phyloP scores from a whole-genome alignment of 1,140 invertebrate species.

The Hypothenemus hampei region DNA sequence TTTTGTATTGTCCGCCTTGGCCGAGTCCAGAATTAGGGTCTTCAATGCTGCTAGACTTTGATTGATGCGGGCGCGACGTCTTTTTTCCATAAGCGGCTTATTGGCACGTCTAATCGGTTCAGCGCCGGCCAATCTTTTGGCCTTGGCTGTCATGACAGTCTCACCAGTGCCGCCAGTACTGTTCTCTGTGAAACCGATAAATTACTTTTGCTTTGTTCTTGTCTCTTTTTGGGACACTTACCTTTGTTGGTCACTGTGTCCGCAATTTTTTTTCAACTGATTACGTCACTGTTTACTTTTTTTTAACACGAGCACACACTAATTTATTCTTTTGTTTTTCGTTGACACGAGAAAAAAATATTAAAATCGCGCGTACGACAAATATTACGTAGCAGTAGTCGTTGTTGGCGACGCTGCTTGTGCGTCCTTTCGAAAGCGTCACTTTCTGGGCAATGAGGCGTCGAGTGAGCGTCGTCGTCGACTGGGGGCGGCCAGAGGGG shows the following conservation, averaged over 20 bases:
- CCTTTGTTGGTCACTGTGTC: slow-evolving; percentile 11
- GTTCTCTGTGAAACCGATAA: slow-evolving; percentile 18
- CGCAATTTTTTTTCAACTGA: slow-evolving; percentile 23
- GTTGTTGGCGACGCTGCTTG: not conserved
- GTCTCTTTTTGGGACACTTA: slow-evolving; percentile 2
- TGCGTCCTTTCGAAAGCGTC: slow-evolving; percentile 17
- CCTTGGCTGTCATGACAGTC: slow-evolving; percentile 43
- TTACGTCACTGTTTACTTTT: too few species aligned
- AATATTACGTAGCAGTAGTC: not conserved
- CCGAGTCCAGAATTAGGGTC: slow-evolving; percentile 66
- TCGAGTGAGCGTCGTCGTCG: slow-evolving; percentile 36
- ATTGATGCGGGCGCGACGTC: slow-evolving; percentile 82
- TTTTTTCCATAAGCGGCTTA: slow-evolving; percentile 90
- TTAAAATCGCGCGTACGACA: not conserved
- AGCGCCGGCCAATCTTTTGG: slow-evolving; percentile 32
- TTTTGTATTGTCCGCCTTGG: slow-evolving; percentile 64
- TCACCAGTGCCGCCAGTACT: slow-evolving; percentile 22
- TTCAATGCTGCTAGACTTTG: slow-evolving; percentile 82
- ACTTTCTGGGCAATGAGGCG: slow-evolving; percentile 26
- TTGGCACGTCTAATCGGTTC: slow-evolving; percentile 57
- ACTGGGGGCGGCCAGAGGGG: slow-evolving; percentile 21
- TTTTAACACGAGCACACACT: too few species aligned
- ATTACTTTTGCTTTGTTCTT: too few species aligned
- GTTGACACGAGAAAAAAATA: not conserved
- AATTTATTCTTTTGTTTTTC: too few species aligned